Conservation (phyloP, 2,888 invertebrate species). For the Stratiomys singularior region DNA sequence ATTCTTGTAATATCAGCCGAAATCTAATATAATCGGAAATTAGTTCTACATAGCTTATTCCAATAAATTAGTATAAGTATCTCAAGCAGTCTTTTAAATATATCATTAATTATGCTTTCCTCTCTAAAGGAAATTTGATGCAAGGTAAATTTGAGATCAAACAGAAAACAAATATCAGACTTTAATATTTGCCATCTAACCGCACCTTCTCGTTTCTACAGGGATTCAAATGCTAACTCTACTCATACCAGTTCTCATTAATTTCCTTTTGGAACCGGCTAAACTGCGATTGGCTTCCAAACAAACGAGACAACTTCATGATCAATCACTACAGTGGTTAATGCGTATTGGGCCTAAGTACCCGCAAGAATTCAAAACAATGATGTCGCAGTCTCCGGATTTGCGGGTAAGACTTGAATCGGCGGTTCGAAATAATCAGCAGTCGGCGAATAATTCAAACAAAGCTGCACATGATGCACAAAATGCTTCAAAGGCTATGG, state of each 20-base stretch:
- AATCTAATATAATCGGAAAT: neutral
- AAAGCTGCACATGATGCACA: slow-evolving; percentile 67
- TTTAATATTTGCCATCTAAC: too few relatives aligned
- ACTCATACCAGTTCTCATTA: slow-evolving; percentile 89
- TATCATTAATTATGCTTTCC: neutral
- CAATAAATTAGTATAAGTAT: neutral
- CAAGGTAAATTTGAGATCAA: slow-evolving; percentile 67
- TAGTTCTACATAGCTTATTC: neutral
- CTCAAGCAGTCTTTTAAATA: neutral
- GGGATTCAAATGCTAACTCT: slow-evolving; percentile 91
- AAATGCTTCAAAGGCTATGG: slow-evolving; percentile 59
- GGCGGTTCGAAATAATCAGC: slow-evolving; percentile 80
- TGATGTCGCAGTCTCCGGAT: slow-evolving; percentile 86
- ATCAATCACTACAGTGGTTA: slow-evolving; percentile 88
- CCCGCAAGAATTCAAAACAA: slow-evolving; percentile 91
- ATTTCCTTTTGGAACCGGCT: slow-evolving; percentile 79
- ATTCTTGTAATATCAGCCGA: neutral
- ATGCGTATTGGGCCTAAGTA: slow-evolving; percentile 93
- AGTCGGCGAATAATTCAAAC: slow-evolving; percentile 64
- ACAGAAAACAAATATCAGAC: neutral
- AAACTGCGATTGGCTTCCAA: slow-evolving; percentile 71
- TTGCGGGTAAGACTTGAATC: slow-evolving; percentile 84
- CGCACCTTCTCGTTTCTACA: too few relatives aligned
- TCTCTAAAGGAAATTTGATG: slow-evolving; percentile 69
- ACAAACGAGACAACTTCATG: slow-evolving; percentile 80